Evolutionary conservation across 2,113 vertebrate species (phyloP), one percentile per base, ranked within the genome.

Genomic region (Coptodon bakossiorum): DNA sequence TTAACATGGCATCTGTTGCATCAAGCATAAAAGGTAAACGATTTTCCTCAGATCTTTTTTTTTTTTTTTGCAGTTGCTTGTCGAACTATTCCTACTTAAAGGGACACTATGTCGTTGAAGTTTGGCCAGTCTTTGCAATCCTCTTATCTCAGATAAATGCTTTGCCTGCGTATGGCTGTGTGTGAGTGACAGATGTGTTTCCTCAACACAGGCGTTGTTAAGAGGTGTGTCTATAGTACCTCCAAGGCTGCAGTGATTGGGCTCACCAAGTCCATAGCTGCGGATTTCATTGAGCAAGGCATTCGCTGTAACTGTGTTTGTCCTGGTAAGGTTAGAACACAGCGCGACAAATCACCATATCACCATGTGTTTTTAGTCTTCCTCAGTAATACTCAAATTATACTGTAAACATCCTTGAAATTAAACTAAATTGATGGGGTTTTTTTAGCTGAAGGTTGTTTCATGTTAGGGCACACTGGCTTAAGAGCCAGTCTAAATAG

Each of bases 1-100:
- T 99, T 89, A 99, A 99, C 92, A 99, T 99, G 98, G 96, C 98
- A 81, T 99, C 98, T 52, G 98, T 99, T 89, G 98, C 97, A 86
- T 99, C 98, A 79, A 98, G 97, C 93, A 97, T 99, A 91, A 99
- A 99, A 98, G 98, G 98, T 99, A 89, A 86, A 85, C 4, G 2
- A 38, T 61, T 17, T 17, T 53, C 11, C 34, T n/a, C 43, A n/a
- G 3, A 78, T 52, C 27, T 53, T 83, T 53, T 85, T 38, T 66
- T 66, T 50, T 31, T 34, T 63, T 31, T 29, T 29, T 50, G 7
- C 29, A 53, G n/a, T 61, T 57, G 43, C 34, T 29, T 48, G 14
- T 22, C 76, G 52, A 86, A 86, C 80, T 83, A 63, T 27, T 63
- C 31, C 36, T n/a, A 76, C 43, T 88, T 24, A 53, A 90, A 86